These are phyloP conservation scores for Kuschelorhynchus macadamiae DNA, from an alignment of 2,888 invertebrate species.

Conservation along the genomic window DNA sequence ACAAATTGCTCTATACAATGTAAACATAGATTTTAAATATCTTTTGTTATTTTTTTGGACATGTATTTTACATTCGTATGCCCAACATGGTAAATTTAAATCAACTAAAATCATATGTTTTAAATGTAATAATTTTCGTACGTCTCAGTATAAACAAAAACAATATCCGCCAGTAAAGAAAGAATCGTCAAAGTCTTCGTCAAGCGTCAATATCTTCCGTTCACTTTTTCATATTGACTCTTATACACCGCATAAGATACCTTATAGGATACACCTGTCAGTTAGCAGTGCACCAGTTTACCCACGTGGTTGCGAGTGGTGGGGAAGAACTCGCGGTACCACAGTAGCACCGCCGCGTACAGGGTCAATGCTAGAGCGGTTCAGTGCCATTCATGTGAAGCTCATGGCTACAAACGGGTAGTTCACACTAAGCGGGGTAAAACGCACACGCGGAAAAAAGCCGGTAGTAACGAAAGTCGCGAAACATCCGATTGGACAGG, in stretches of 20 bases:
- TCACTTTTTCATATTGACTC: constrained; percentile 40
- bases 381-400: constrained; percentile 69
- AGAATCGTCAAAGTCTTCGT: too few relatives aligned
- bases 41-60: too few relatives aligned
- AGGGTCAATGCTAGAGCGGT: constrained; percentile 69
- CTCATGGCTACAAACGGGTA: constrained; percentile 57
- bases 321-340: constrained; percentile 41
- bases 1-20: too few relatives aligned
- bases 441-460: constrained; percentile 37
- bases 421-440: constrained; percentile 38
- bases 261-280: constrained; percentile 49
- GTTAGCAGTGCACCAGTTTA: constrained; percentile 49
- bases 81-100: too few relatives aligned
- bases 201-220: constrained; percentile 22
- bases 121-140: too few relatives aligned
- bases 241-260: constrained; percentile 28
- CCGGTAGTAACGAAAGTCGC: constrained; percentile 36
- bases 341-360: constrained; percentile 51
- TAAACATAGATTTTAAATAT: too few relatives aligned
- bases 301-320: constrained; percentile 48
- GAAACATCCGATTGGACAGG: constrained; percentile 12
- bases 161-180: too few relatives aligned
- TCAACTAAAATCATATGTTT: too few relatives aligned
- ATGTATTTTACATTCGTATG: too few relatives aligned
- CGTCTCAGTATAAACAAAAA: too few relatives aligned